phyloP scores from a whole-genome alignment of 2,888 invertebrate genomes.

The Nomada fucata region DNA sequence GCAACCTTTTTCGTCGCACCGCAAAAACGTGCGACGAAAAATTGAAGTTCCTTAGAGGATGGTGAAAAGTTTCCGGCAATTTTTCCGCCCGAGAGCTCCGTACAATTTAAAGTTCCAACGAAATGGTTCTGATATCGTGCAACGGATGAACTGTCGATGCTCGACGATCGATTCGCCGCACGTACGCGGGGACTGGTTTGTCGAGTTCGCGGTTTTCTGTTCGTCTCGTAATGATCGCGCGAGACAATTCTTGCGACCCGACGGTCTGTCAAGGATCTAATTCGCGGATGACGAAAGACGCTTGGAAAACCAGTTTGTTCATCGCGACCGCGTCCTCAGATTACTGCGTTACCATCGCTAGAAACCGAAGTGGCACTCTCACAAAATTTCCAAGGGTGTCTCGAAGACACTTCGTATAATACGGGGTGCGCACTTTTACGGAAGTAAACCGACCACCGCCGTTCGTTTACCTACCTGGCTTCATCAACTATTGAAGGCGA shows the following conservation, averaged over 20 bases:
- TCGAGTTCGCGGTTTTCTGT: conserved; percentile 43
- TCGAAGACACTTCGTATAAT: not conserved
- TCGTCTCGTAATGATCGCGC: conserved; percentile 23
- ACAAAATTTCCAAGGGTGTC: conserved; percentile 1
- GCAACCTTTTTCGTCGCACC: too few species aligned
- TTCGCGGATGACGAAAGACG: conserved; percentile 17
- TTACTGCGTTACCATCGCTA: not conserved
- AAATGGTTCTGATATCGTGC: too few species aligned
- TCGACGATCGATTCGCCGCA: not conserved
- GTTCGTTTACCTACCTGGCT: conserved; percentile 7
- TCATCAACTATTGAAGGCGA: conserved; percentile 35
- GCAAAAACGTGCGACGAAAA: conserved; percentile 1
- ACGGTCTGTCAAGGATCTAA: conserved; percentile 8
- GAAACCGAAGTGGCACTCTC: not conserved
- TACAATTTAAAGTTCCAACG: too few species aligned
- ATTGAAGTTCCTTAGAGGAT: not conserved
- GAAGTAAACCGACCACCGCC: conserved; percentile 4
- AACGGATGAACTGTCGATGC: not conserved
- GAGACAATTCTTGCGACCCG: conserved; percentile 15
- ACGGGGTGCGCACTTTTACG: too few species aligned
- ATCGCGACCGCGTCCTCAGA: not conserved
- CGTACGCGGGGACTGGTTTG: conserved; percentile 26
- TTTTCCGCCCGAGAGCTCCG: too few species aligned
- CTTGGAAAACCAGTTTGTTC: conserved; percentile 1
- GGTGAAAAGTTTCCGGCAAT: too few species aligned